These are phyloP conservation scores for Scalopus aquaticus DNA, from an alignment of 2,113 vertebrate genomes.

Conservation along the genomic window DNA sequence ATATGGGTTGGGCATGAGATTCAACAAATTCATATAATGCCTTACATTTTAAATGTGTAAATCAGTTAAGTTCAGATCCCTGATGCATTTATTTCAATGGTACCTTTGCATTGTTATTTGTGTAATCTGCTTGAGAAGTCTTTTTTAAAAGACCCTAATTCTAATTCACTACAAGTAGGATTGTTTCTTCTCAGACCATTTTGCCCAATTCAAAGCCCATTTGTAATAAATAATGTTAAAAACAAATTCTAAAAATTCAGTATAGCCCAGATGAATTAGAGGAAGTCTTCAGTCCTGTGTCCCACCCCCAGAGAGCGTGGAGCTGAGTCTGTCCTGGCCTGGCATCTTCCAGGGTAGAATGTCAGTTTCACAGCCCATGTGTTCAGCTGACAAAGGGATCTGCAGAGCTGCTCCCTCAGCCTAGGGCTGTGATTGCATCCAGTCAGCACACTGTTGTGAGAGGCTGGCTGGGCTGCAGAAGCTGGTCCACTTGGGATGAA, in stretches of 20 bases:
- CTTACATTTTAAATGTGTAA: neutral
- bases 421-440: neutral
- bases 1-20: neutral
- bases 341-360: neutral
- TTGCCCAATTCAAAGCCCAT: neutral
- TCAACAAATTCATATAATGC: neutral
- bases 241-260: neutral
- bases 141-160: neutral
- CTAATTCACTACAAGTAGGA: neutral
- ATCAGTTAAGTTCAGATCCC: slow-evolving; percentile 1
- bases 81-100: neutral
- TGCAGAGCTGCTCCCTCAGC: neutral
- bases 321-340: neutral
- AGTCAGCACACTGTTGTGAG: neutral
- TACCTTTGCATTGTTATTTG: slow-evolving; percentile 34
- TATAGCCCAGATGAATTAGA: neutral
- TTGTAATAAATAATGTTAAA: neutral
- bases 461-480: slow-evolving; percentile 7
- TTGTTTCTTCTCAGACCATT: neutral
- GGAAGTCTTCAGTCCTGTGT: neutral
- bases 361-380: neutral
- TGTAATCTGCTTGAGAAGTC: neutral
- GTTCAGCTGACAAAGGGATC: neutral
- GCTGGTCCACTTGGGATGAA: slow-evolving; percentile 60
- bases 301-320: neutral